Conservation (phyloP, 2,797 vertebrate genomes). For the Taeniopygia guttata region DNA sequence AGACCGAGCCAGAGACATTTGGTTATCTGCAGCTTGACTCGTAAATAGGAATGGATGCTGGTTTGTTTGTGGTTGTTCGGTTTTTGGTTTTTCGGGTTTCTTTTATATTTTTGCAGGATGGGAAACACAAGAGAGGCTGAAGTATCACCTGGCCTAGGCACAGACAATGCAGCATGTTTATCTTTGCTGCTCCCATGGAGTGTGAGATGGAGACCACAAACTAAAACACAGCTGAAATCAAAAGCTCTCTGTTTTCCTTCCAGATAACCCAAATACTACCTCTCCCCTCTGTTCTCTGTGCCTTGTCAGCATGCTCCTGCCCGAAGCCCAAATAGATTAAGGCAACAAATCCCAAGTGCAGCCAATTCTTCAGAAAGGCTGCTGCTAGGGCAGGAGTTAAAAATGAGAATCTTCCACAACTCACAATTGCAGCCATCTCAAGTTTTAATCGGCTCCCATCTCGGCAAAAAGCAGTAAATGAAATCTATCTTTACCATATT, state of each 20-base stretch:
- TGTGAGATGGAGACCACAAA: constrained; percentile 12
- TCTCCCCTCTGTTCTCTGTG: constrained; percentile 54
- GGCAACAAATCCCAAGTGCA: constrained; percentile 56
- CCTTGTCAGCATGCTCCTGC: constrained; percentile 70
- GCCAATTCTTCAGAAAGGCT: constrained; percentile 69
- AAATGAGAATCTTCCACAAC: constrained; percentile 64
- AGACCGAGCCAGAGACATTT: not conserved
- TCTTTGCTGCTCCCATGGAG: constrained; percentile 37
- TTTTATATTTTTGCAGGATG: not conserved
- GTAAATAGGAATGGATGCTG: constrained; percentile 17
- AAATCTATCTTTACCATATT: constrained; percentile 78
- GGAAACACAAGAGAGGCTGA: constrained; percentile 12
- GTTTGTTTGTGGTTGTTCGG: not conserved
- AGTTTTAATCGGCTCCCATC: constrained; percentile 71
- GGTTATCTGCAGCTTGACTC: not conserved
- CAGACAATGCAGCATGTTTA: constrained; percentile 40
- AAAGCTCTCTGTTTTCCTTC: constrained; percentile 75
- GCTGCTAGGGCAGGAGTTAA: constrained; percentile 73
- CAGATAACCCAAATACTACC: constrained; percentile 65
- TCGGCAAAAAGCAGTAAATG: constrained; percentile 70
- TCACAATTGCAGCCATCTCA: constrained; percentile 63
- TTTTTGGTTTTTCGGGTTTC: not conserved
- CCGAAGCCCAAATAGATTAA: constrained; percentile 70
- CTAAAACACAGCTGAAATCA: constrained; percentile 64
- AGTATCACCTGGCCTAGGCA: constrained; percentile 19